Evolutionary conservation across 2,113 vertebrate genomes (phyloP).

Genomic region (Synchiropus splendidus): DNA sequence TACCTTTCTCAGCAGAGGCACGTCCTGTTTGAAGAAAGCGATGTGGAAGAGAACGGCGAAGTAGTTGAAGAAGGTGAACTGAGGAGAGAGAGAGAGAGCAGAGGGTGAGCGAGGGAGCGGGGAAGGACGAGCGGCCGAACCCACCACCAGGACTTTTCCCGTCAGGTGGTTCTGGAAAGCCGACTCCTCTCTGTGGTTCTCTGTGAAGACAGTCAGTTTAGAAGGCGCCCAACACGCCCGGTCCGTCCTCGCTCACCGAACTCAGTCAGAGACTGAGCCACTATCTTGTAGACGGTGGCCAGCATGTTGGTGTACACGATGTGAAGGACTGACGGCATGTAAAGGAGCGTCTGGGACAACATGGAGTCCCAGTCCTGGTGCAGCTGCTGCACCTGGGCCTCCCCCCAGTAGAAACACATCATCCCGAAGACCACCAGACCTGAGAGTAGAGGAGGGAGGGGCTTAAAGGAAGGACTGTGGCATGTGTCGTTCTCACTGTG

Average conservation of each 20-base stretch:
- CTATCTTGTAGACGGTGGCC: slow-evolving; percentile 53
- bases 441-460: slow-evolving; percentile 8
- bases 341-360: slow-evolving; percentile 48
- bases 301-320: slow-evolving; percentile 67
- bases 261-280: slow-evolving; percentile 63
- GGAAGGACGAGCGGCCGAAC: slow-evolving; percentile 20
- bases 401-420: slow-evolving; percentile 65
- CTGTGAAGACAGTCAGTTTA: slow-evolving; percentile 16
- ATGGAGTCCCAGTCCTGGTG: slow-evolving; percentile 49
- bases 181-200: slow-evolving; percentile 75
- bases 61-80: slow-evolving; percentile 78
- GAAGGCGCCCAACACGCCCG: too few relatives aligned
- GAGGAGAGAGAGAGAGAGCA: slow-evolving; percentile 2
- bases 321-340: slow-evolving; percentile 65
- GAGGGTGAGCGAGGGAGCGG: not conserved
- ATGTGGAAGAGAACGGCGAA: slow-evolving; percentile 77
- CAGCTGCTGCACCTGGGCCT: slow-evolving; percentile 46
- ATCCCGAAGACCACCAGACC: slow-evolving; percentile 65
- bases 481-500: not conserved
- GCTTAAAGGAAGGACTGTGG: not conserved
- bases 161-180: slow-evolving; percentile 69
- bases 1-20: slow-evolving; percentile 71
- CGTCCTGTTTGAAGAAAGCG: slow-evolving; percentile 71
- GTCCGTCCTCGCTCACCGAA: slow-evolving; percentile 55
- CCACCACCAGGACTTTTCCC: slow-evolving; percentile 70